These are phyloP conservation scores for Pempheris klunzingeri DNA, from an alignment of 2,797 vertebrate species.

Conservation along the genomic window DNA sequence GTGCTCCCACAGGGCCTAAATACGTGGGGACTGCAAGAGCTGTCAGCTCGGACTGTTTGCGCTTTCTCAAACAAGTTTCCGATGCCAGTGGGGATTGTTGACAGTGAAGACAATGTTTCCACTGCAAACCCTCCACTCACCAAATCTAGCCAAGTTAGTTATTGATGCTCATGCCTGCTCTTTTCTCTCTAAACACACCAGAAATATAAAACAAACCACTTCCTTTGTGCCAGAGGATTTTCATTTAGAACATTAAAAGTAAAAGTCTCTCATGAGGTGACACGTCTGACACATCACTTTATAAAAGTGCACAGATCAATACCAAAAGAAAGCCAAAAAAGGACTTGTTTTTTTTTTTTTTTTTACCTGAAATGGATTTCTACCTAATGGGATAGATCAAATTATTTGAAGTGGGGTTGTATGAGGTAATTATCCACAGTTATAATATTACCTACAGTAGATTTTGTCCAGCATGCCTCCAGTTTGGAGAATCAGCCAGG, in stretches of 20 bases:
- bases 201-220: neutral
- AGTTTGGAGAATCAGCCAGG: too few relatives aligned
- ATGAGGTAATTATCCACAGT: too few relatives aligned
- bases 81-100: neutral
- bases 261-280: conserved; percentile 19
- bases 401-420: too few relatives aligned
- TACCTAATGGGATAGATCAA: too few relatives aligned
- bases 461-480: too few relatives aligned
- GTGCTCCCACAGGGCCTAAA: too few relatives aligned
- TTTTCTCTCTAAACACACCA: conserved; percentile 2
- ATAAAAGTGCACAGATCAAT: conserved; percentile 13
- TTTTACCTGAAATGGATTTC: conserved; percentile 35
- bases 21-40: too few relatives aligned
- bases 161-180: neutral
- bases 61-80: neutral
- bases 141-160: neutral
- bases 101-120: neutral
- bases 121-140: neutral
- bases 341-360: too few relatives aligned
- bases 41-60: neutral
- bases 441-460: too few relatives aligned
- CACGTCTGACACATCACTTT: too few relatives aligned
- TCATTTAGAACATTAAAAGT: conserved; percentile 4
- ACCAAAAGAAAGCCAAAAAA: conserved; percentile 7
- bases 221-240: neutral